Percentiles rank a stretch among this genome's conserved stretches.
Evolutionary conservation across 2,113 vertebrate species (phyloP).

Genomic region (Polyodon spathula): DNA sequence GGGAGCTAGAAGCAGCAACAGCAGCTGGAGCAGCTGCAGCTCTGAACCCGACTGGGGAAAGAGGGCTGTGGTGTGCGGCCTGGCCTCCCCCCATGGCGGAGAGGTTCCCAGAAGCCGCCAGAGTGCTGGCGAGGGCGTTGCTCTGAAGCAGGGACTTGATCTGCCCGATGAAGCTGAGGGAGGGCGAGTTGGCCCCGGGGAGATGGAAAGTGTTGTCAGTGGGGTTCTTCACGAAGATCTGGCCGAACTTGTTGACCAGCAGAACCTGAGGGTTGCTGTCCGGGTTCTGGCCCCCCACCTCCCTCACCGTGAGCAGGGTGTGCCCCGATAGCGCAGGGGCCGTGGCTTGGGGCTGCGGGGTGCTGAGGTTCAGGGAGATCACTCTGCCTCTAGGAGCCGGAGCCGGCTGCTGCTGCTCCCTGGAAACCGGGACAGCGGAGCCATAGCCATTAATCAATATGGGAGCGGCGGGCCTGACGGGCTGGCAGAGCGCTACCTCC

Average conservation of each 20-base stretch:
- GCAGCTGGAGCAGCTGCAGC: no score
- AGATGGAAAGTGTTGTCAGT: constrained; percentile 63
- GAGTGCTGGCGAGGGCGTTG: constrained; percentile 58
- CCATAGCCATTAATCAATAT: constrained; percentile 52
- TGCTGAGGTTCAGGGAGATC: constrained; percentile 60
- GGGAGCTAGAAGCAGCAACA: no score
- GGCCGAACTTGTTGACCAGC: constrained; percentile 77
- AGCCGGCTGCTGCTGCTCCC: constrained; percentile 48
- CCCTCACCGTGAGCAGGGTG: constrained; percentile 60
- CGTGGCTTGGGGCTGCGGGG: no score
- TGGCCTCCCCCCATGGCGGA: constrained; percentile 18
- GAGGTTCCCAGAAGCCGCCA: constrained; percentile 58
- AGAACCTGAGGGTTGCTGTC: constrained; percentile 69
- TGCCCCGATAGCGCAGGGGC: constrained; percentile 56
- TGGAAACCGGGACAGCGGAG: constrained; percentile 36
- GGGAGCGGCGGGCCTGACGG: constrained; percentile 32
- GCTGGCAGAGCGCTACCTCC: constrained; percentile 27
- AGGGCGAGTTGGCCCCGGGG: constrained; percentile 50
- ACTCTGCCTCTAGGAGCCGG: constrained; percentile 37
- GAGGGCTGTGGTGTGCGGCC: constrained; percentile 21
- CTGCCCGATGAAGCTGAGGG: constrained; percentile 58
- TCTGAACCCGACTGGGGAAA: no score
- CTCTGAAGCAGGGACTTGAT: constrained; percentile 64
- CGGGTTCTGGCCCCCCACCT: constrained; percentile 60
- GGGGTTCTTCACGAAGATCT: constrained; percentile 75